Conservation (phyloP, 2,797 vertebrate genomes). For the Hemitrygon akajei region DNA sequence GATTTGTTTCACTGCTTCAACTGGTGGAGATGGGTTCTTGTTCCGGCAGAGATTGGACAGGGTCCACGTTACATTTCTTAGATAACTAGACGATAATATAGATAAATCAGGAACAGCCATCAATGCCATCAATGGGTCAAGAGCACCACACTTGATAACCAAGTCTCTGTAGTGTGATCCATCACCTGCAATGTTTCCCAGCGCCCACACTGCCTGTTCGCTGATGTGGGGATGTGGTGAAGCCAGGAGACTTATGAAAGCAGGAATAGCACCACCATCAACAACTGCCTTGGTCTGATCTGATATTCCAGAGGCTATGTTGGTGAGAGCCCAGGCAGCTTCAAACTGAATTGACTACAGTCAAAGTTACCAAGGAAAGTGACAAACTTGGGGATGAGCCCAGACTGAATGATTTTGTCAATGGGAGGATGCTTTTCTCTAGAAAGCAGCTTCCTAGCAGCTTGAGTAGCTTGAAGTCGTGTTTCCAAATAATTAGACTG, state of each 20-base stretch:
- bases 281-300: slow-evolving; percentile 92
- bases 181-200: slow-evolving; percentile 96
- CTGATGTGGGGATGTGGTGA: slow-evolving; percentile 88
- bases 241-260: slow-evolving; percentile 76
- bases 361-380: slow-evolving; percentile 68
- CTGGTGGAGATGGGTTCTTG: slow-evolving; percentile 86
- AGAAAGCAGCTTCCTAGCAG: slow-evolving; percentile 92
- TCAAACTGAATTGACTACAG: slow-evolving; percentile 87
- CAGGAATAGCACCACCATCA: slow-evolving; percentile 79
- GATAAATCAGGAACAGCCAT: slow-evolving; percentile 79
- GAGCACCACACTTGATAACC: slow-evolving; percentile 88
- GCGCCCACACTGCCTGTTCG: slow-evolving; percentile 93
- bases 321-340: slow-evolving; percentile 93
- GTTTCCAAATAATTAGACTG: slow-evolving; percentile 64
- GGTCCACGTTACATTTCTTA: slow-evolving; percentile 92
- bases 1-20: slow-evolving; percentile 75
- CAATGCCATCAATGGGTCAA: slow-evolving; percentile 74
- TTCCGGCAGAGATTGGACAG: slow-evolving; percentile 95
- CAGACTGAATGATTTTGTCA: slow-evolving; percentile 78
- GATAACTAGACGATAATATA: slow-evolving; percentile 69
- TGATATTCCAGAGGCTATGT: slow-evolving; percentile 88
- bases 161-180: slow-evolving; percentile 80
- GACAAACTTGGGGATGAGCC: slow-evolving; percentile 85
- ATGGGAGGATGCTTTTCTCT: slow-evolving; percentile 92
- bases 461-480: slow-evolving; percentile 89